Evolutionary conservation across 2,113 vertebrate genomes (phyloP).

Genomic region (Aphyosemion australe): DNA sequence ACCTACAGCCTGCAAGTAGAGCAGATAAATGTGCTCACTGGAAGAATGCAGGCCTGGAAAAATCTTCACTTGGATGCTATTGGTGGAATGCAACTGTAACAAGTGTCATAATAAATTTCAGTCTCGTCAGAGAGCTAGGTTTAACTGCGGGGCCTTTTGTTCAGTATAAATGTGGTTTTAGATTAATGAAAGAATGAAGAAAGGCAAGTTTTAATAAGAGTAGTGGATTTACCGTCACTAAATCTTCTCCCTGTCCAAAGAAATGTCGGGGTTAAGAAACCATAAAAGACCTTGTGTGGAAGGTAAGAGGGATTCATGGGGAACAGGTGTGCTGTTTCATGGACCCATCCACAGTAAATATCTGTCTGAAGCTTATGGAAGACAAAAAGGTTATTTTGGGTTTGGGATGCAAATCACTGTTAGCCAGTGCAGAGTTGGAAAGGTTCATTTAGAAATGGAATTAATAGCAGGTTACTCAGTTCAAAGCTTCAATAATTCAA

Average conservation of each 20-base stretch:
- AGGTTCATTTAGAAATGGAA: no score
- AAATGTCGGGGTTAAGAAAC: constrained; percentile 15
- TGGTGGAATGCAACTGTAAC: constrained; percentile 32
- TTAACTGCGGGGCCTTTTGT: constrained; percentile 26
- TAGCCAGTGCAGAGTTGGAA: no score
- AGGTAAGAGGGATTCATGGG: constrained; percentile 38
- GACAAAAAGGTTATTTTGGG: no score
- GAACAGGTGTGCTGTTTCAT: constrained; percentile 49
- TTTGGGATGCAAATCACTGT: no score
- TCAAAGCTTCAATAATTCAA: no score
- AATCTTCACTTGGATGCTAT: constrained; percentile 39
- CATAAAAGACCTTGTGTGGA: constrained; percentile 45
- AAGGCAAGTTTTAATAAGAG: constrained; percentile 15
- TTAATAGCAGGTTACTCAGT: no score
- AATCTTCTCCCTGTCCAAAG: constrained; percentile 36
- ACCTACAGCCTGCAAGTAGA: constrained; percentile 8
- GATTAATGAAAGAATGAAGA: constrained; percentile 29
- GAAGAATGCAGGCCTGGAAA: constrained; percentile 37
- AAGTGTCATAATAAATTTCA: constrained; percentile 46
- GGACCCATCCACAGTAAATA: constrained; percentile 15
- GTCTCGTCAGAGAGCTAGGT: constrained; percentile 26
- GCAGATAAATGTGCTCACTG: constrained; percentile 38
- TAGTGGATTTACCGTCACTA: constrained; percentile 34
- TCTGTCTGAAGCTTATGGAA: no score
- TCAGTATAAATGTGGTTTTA: constrained; percentile 23